phyloP scores from a whole-genome alignment of 2,797 vertebrate species.

The Florisuga fusca region DNA sequence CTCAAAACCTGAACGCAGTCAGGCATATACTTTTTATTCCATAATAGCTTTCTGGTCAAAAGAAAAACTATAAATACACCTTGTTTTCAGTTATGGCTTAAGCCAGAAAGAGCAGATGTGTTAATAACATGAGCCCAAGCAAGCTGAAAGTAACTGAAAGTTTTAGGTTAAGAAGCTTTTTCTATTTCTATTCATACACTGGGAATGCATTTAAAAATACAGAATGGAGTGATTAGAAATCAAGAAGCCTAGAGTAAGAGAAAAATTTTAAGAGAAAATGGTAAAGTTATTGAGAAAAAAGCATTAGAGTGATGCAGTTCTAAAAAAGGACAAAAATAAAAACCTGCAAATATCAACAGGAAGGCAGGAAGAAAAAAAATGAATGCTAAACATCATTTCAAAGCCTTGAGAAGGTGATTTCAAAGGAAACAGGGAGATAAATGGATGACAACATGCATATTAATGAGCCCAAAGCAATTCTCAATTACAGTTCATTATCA shows the following conservation, averaged over 20 bases:
- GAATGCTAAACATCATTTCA: not conserved
- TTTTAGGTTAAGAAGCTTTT: not conserved
- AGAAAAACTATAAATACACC: not conserved
- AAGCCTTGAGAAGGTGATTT: slow-evolving; percentile 56
- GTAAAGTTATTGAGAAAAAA: not conserved
- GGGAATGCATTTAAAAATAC: not conserved
- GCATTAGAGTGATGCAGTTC: not conserved
- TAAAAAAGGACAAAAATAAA: not conserved
- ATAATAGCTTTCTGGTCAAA: not conserved
- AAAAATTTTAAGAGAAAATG: not conserved
- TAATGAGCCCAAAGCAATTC: slow-evolving; percentile 44
- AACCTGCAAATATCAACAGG: not conserved
- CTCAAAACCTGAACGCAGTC: not conserved
- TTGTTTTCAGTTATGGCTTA: not conserved
- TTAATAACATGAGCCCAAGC: not conserved
- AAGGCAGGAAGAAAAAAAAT: not conserved
- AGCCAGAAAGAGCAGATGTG: not conserved
- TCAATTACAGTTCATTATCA: slow-evolving; percentile 59
- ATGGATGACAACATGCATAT: slow-evolving; percentile 31
- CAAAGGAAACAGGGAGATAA: slow-evolving; percentile 57
- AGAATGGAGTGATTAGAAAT: not conserved
- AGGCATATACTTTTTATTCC: not conserved
- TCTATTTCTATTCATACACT: not conserved
- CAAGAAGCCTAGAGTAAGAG: not conserved
- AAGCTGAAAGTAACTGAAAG: not conserved